Conservation (phyloP, 2,113 vertebrate species). For the Solea solea region DNA sequence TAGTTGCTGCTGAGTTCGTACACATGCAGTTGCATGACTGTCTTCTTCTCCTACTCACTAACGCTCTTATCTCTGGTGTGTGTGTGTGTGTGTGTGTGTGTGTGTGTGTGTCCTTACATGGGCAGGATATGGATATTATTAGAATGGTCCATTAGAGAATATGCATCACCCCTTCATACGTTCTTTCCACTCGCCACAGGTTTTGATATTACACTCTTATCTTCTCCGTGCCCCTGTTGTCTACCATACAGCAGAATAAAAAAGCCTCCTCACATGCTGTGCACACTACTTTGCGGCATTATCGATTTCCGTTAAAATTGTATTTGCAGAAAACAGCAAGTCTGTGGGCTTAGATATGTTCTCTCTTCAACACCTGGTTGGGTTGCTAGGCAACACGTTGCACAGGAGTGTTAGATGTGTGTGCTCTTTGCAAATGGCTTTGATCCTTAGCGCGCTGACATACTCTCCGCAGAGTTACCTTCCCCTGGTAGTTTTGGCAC, state of each 20-base stretch:
- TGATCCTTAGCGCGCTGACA: conserved; percentile 78
- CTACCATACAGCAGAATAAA: conserved; percentile 14
- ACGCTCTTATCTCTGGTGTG: conserved; percentile 7
- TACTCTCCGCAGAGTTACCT: conserved; percentile 69
- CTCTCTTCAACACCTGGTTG: conserved; percentile 76
- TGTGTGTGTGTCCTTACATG: conserved; percentile 16
- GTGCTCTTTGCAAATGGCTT: conserved; percentile 79
- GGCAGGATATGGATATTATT: conserved; percentile 56
- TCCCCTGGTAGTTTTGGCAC: conserved; percentile 74
- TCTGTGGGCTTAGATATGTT: conserved; percentile 72
- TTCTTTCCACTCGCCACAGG: conserved; percentile 37
- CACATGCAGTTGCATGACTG: neutral
- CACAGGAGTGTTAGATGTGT: conserved; percentile 67
- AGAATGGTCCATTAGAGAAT: conserved; percentile 53
- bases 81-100: conserved; percentile 30
- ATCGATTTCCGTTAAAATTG: conserved; percentile 77
- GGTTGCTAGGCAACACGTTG: conserved; percentile 83
- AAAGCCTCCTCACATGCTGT: conserved; percentile 42
- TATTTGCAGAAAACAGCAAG: conserved; percentile 72
- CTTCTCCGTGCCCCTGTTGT: conserved; percentile 39
- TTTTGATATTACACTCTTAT: conserved; percentile 70
- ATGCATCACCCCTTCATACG: conserved; percentile 60
- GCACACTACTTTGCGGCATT: conserved; percentile 49
- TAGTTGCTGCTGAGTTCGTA: neutral
- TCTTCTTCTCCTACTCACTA: neutral